Evolutionary conservation across 2,113 vertebrate genomes (phyloP).

Genomic region (Etheostoma cragini): DNA sequence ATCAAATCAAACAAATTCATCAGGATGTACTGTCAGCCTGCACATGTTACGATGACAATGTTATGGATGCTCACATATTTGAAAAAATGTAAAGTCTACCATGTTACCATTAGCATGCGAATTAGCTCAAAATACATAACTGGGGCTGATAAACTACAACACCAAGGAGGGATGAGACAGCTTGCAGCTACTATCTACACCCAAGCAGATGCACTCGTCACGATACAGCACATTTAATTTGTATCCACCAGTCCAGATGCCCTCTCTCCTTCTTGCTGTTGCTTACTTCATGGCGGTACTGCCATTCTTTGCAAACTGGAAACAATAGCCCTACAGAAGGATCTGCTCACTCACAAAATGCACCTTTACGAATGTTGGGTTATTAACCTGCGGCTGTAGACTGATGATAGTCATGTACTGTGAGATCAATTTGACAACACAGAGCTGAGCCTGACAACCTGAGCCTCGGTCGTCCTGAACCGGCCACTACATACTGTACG

Average conservation of each 20-base stretch:
- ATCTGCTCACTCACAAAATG: neutral
- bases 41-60: constrained; percentile 12
- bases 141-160: neutral
- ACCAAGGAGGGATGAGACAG: neutral
- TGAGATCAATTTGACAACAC: constrained; percentile 1
- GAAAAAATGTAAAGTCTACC: neutral
- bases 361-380: neutral
- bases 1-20: neutral
- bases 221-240: neutral
- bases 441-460: constrained; percentile 28
- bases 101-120: constrained; percentile 19
- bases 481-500: neutral
- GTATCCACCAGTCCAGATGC: neutral
- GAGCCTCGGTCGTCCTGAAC: constrained; percentile 8
- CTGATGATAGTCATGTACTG: neutral
- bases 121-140: neutral
- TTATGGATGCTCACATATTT: constrained; percentile 2
- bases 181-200: neutral
- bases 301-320: neutral
- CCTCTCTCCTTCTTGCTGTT: neutral
- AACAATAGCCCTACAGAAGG: constrained; percentile 2
- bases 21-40: constrained; percentile 7
- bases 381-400: neutral
- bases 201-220: constrained; percentile 1
- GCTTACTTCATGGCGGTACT: neutral